Evolutionary conservation across 2,888 invertebrate species (phyloP), one percentile per base, ranked within the genome.

Genomic region (Crossocerus cetratus): DNA sequence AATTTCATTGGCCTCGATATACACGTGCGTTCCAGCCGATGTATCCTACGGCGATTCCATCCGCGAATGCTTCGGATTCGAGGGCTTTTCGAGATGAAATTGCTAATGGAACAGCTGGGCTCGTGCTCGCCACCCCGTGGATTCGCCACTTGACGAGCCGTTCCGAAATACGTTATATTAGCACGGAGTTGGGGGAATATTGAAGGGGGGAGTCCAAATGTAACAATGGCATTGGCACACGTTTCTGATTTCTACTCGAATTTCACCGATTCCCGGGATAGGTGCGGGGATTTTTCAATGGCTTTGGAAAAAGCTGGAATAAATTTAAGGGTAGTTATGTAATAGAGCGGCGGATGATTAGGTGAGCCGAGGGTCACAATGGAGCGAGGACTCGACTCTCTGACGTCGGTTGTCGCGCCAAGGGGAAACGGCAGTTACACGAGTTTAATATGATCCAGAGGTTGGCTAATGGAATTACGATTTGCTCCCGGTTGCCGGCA

Each of bases 21-120:
- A 61, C 62, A 45, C 16, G 63, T 62, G 68, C 64, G 66, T 45
- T 21, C 13, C 73, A 69, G 77, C 64, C 62, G 63, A 63, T 68
- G 66, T 70, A 77, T 76, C 81, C 81, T 68, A 63, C 54, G 78
- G 81, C 77, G 67, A 76, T 76, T 69, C 64, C 70, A n/a, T n/a
- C 74, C 65, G 72, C 69, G 69, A 80, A 71, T 75, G 75, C n/a
- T 66, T 32, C 67, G 71, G 71, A n/a, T 81, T 78, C 65, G 69
- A 43, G 65, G 21, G 62, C 60, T 70, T 72, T 78, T 16, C n/a
- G 72, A 23, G 32, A 13, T 57, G 65, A 78, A 71, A 75, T 79
- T 80, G 79, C 74, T 77, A 80, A 74, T 72, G 42, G 76, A 65
- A 5, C 59, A 21, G 53, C 42, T 42, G 43, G 57, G 42, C 14